These are phyloP conservation scores for Eudyptes chrysolophus DNA, from an alignment of 2,113 vertebrate genomes.

Conservation along the genomic window DNA sequence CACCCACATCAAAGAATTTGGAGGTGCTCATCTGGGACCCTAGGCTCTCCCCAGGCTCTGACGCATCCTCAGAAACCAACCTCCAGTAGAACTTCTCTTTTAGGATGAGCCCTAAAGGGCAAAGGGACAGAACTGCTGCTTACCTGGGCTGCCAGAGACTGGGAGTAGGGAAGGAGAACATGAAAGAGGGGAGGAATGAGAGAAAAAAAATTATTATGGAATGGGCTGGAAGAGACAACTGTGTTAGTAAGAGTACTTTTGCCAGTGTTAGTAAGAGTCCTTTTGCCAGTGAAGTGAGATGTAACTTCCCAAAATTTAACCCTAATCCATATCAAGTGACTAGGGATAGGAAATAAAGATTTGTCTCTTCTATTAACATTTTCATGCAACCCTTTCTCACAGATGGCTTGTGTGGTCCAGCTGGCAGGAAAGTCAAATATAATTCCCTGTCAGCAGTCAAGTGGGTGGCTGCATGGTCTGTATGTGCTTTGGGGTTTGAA, in stretches of 20 bases:
- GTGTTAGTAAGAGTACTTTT: background rate
- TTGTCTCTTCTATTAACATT: background rate
- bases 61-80: background rate
- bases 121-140: background rate
- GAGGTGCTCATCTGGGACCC: background rate
- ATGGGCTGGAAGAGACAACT: background rate
- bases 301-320: background rate
- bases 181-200: background rate
- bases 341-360: background rate
- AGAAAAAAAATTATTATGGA: background rate
- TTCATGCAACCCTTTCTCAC: background rate
- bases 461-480: background rate
- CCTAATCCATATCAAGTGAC: background rate
- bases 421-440: background rate
- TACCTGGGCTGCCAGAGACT: background rate
- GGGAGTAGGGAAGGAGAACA: background rate
- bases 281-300: background rate
- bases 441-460: background rate
- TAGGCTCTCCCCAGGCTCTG: background rate
- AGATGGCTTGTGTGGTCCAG: background rate
- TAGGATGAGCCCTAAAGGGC: background rate
- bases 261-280: background rate
- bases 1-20: background rate
- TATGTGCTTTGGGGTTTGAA: background rate
- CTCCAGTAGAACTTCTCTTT: background rate